Evolutionary conservation across 1,140 invertebrate genomes (phyloP).

Genomic region (Drosophila lini): DNA sequence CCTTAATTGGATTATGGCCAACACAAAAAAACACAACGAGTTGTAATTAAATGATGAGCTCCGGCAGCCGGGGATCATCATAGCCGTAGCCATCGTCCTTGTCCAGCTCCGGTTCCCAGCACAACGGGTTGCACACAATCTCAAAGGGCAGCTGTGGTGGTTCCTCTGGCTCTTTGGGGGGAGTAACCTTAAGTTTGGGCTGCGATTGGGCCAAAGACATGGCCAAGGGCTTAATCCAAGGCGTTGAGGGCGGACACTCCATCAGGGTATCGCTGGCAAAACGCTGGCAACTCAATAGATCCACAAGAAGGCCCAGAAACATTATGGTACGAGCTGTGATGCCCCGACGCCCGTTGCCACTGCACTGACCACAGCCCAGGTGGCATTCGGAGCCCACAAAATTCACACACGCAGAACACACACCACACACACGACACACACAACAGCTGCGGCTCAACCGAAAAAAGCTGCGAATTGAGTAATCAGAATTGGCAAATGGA

Average conservation of each 20-base stretch:
- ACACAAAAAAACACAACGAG: slow-evolving; percentile 1
- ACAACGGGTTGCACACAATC: neutral
- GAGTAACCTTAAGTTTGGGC: neutral
- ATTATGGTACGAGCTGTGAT: slow-evolving; percentile 4
- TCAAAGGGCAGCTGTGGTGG: neutral
- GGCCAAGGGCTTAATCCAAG: neutral
- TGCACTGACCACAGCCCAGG: neutral
- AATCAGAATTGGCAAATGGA: slow-evolving; percentile 32
- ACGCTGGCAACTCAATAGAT: slow-evolving; percentile 46
- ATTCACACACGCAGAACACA: slow-evolving; percentile 4
- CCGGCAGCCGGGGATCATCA: slow-evolving; percentile 65
- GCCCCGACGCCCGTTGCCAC: neutral
- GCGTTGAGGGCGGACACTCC: neutral
- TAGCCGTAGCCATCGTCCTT: slow-evolving; percentile 41
- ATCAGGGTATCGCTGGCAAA: neutral
- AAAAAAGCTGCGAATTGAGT: slow-evolving; percentile 16
- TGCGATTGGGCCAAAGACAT: neutral
- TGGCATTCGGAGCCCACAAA: slow-evolving; percentile 9
- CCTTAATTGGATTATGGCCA: slow-evolving; percentile 56
- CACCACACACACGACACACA: neutral
- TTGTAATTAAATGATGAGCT: slow-evolving; percentile 61
- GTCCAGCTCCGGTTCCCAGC: slow-evolving; percentile 9
- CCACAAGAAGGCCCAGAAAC: slow-evolving; percentile 46
- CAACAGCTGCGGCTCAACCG: slow-evolving; percentile 29
- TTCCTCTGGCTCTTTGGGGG: neutral